Evolutionary conservation across 2,888 invertebrate species (phyloP).

Genomic region (Macropis europaea): DNA sequence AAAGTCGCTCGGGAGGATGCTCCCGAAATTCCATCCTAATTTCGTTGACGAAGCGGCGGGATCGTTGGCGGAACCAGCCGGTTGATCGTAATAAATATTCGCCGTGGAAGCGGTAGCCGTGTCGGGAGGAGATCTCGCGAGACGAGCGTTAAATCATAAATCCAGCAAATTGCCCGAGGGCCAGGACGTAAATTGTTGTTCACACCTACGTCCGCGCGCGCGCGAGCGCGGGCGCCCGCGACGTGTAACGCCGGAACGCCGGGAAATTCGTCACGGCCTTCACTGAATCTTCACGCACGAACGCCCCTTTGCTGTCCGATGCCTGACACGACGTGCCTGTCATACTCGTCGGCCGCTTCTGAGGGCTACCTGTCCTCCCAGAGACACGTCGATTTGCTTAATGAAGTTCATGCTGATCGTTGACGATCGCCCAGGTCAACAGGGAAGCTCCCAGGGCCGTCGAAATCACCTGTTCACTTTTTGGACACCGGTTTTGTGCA

Average conservation of each 20-base stretch:
- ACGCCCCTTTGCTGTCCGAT: constrained; percentile 13
- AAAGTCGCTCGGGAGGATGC: too few relatives aligned
- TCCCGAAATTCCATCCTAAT: too few relatives aligned
- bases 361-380: not conserved
- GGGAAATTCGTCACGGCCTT: constrained; percentile 65
- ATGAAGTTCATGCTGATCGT: not conserved
- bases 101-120: not conserved
- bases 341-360: not conserved
- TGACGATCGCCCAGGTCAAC: too few relatives aligned
- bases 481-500: too few relatives aligned
- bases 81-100: constrained; percentile 30
- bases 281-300: constrained; percentile 24
- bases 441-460: too few relatives aligned
- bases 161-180: constrained; percentile 70
- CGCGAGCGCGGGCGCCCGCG: too few relatives aligned
- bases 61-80: too few relatives aligned
- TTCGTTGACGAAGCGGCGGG: too few relatives aligned
- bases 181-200: constrained; percentile 60
- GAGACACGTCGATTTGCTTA: constrained; percentile 1
- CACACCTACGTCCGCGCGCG: constrained; percentile 59
- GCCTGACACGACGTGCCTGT: constrained; percentile 8
- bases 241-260: constrained; percentile 30
- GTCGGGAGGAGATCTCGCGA: constrained; percentile 37
- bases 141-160: constrained; percentile 75
- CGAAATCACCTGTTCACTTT: too few relatives aligned